Evolutionary conservation across 2,888 invertebrate species (phyloP).

Genomic region (Auanema sp.): DNA sequence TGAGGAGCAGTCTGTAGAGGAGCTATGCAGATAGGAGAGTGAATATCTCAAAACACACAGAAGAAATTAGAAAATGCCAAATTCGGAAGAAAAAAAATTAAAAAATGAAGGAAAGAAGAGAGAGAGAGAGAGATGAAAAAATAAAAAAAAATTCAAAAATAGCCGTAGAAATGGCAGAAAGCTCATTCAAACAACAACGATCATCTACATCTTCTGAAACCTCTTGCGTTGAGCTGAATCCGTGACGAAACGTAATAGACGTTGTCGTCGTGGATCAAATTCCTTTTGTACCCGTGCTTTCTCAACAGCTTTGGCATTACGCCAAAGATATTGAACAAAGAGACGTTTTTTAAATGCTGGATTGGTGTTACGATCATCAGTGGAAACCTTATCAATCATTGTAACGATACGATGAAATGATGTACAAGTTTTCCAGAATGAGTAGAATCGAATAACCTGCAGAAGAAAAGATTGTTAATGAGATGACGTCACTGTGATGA

Average conservation of each 20-base stretch:
- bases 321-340: conserved; percentile 64
- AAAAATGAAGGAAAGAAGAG: conserved; percentile 9
- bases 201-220: conserved; percentile 38
- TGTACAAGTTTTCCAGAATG: conserved; percentile 64
- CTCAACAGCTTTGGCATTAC: conserved; percentile 62
- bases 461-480: background rate
- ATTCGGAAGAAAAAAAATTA: background rate
- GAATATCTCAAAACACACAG: background rate
- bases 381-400: conserved; percentile 57
- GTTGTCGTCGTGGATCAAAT: conserved; percentile 61
- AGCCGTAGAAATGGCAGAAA: conserved; percentile 21
- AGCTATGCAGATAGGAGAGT: conserved; percentile 11
- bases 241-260: conserved; percentile 58
- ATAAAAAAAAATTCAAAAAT: conserved; percentile 11
- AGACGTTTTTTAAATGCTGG: conserved; percentile 59
- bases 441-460: conserved; percentile 62
- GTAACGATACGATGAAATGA: conserved; percentile 64
- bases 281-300: conserved; percentile 63
- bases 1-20: conserved; percentile 8
- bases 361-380: conserved; percentile 24
- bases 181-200: conserved; percentile 27
- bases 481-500: background rate
- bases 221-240: conserved; percentile 52
- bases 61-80: background rate
- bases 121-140: conserved; percentile 15